These are phyloP conservation scores for Synergus umbraculus DNA, from an alignment of 2,888 invertebrate genomes.

Conservation along the genomic window DNA sequence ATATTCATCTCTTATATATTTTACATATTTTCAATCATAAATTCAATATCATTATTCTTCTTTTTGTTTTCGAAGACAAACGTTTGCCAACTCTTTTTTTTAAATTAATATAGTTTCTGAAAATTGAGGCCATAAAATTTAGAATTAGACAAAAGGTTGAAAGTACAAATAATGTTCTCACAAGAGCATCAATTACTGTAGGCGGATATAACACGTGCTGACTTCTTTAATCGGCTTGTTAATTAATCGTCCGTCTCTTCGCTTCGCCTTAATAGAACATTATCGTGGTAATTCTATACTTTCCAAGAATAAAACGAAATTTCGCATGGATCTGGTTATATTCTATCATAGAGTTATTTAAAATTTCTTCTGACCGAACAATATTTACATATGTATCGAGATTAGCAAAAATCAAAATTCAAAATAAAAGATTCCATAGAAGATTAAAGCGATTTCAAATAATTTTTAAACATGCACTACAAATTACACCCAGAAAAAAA, in stretches of 20 bases:
- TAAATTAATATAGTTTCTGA: neutral
- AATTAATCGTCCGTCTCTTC: constrained; percentile 49
- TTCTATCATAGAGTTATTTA: neutral
- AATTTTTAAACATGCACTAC: no score
- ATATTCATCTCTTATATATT: no score
- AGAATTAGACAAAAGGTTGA: constrained; percentile 24
- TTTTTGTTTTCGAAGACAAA: neutral
- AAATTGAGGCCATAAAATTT: neutral
- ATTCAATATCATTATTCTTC: no score
- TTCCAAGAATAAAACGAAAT: constrained; percentile 23
- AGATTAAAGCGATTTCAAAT: no score
- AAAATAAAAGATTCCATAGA: no score
- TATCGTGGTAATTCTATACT: neutral
- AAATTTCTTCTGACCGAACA: neutral
- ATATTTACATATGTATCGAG: no score
- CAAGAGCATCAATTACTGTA: constrained; percentile 54
- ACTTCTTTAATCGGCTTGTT: constrained; percentile 45
- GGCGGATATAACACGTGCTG: constrained; percentile 48
- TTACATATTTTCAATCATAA: no score
- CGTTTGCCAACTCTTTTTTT: neutral
- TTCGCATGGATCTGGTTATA: neutral
- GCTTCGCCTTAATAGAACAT: constrained; percentile 20
- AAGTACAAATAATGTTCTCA: neutral
- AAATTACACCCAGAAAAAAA: no score
- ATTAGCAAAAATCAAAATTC: no score